phyloP scores from a whole-genome alignment of 2,113 vertebrate genomes.

The Paramormyrops kingsleyae region DNA sequence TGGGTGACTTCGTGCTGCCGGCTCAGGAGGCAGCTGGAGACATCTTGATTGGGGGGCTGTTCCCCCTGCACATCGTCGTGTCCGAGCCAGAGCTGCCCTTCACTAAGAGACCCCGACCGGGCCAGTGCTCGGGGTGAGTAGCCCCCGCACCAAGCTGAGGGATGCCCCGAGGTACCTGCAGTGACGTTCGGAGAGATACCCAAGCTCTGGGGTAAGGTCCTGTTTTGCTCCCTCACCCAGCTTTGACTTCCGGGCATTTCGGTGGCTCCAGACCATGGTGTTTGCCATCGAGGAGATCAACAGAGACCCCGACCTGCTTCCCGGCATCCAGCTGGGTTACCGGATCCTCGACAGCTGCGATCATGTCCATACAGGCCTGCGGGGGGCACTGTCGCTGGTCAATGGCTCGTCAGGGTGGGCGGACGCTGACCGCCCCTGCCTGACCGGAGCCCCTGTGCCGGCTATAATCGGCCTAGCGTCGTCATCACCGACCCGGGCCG shows the following conservation, averaged over 20 bases:
- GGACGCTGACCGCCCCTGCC: constrained; percentile 26
- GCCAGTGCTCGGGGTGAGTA: constrained; percentile 54
- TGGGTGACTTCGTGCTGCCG: constrained; percentile 33
- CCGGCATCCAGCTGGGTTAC: constrained; percentile 41
- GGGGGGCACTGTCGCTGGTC: constrained; percentile 45
- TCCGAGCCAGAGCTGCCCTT: constrained; percentile 39
- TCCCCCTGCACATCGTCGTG: constrained; percentile 54
- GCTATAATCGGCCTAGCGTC: constrained; percentile 62
- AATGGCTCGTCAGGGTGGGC: constrained; percentile 20
- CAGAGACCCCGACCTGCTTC: constrained; percentile 29
- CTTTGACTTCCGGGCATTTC: constrained; percentile 50
- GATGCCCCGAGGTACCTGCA: not conserved
- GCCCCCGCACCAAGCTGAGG: not conserved
- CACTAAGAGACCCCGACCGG: constrained; percentile 35
- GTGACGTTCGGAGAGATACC: not conserved
- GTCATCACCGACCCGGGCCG: constrained; percentile 57
- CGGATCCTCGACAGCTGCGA: constrained; percentile 58
- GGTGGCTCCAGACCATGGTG: constrained; percentile 46
- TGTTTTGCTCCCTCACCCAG: constrained; percentile 30
- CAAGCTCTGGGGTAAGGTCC: not conserved
- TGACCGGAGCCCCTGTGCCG: constrained; percentile 46
- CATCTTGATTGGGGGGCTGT: constrained; percentile 57
- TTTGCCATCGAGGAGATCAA: constrained; percentile 46
- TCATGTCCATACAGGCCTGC: constrained; percentile 51
- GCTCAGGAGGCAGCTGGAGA: constrained; percentile 46